Evolutionary conservation across 2,113 vertebrate genomes (phyloP).

Genomic region (Chaetops frenatus): DNA sequence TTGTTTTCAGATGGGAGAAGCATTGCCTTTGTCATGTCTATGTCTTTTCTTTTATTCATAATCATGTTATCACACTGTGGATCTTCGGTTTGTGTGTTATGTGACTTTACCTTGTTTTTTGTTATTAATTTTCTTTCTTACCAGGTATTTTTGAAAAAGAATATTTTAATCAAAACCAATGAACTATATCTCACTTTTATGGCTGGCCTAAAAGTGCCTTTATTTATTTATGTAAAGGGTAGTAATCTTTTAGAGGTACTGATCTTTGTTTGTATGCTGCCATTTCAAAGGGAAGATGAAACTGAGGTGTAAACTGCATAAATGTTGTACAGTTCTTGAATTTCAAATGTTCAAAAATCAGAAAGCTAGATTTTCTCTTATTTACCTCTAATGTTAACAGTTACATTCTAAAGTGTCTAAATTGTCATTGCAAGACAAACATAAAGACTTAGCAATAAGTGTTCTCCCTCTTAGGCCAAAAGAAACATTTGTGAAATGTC

Average conservation of each 20-base stretch:
- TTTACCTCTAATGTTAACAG: not conserved
- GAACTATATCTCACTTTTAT: not conserved
- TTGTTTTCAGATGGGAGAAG: slow-evolving; percentile 17
- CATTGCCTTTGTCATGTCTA: not conserved
- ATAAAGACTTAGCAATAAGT: not conserved
- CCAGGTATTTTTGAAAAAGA: not conserved
- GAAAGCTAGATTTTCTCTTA: not conserved
- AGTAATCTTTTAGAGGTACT: not conserved
- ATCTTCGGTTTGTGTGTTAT: not conserved
- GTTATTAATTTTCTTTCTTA: not conserved
- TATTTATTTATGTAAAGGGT: not conserved
- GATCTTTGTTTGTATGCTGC: not conserved
- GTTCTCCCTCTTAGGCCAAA: not conserved
- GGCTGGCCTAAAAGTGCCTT: not conserved
- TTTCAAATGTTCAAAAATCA: not conserved
- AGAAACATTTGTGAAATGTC: not conserved
- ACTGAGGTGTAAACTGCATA: not conserved
- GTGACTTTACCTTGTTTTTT: not conserved
- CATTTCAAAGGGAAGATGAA: not conserved
- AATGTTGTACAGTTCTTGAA: not conserved
- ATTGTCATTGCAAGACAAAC: not conserved
- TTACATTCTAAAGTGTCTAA: not conserved
- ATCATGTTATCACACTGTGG: not conserved
- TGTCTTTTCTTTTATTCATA: slow-evolving; percentile 1
- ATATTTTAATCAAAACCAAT: not conserved